phyloP scores from a whole-genome alignment of 2,113 vertebrate genomes.

The Poicephalus meyeri region DNA sequence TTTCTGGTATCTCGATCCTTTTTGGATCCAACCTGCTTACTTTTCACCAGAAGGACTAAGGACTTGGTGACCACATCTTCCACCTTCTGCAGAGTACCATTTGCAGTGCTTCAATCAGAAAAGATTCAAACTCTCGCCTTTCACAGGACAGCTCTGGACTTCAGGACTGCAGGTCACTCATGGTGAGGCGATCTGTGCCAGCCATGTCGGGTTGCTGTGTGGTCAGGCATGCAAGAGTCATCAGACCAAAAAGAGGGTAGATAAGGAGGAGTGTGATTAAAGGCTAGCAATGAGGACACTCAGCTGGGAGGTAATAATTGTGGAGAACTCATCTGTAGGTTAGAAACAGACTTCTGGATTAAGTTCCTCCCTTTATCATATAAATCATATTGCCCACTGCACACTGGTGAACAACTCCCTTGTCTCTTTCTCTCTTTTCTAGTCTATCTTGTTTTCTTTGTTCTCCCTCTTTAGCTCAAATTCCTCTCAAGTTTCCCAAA shows the following conservation, averaged over 20 bases:
- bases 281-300: neutral
- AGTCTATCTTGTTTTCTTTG: neutral
- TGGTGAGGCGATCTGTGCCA: neutral
- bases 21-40: neutral
- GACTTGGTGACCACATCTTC: neutral
- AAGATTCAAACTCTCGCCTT: neutral
- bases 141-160: neutral
- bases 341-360: neutral
- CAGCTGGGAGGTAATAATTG: neutral
- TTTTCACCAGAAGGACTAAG: neutral
- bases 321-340: neutral
- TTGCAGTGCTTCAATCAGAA: neutral
- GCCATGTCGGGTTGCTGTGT: fast-evolving
- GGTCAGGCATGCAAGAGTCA: neutral
- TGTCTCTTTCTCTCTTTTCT: neutral
- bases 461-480: neutral
- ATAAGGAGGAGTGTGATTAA: neutral
- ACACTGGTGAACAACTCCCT: neutral
- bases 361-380: neutral
- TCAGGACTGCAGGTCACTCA: neutral
- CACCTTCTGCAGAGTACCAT: neutral
- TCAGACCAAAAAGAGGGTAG: neutral
- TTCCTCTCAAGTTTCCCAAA: neutral
- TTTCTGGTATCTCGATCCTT: neutral
- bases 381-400: neutral